Evolutionary conservation across 2,888 invertebrate genomes (phyloP).

Genomic region (Pachycephus smyrnensis): DNA sequence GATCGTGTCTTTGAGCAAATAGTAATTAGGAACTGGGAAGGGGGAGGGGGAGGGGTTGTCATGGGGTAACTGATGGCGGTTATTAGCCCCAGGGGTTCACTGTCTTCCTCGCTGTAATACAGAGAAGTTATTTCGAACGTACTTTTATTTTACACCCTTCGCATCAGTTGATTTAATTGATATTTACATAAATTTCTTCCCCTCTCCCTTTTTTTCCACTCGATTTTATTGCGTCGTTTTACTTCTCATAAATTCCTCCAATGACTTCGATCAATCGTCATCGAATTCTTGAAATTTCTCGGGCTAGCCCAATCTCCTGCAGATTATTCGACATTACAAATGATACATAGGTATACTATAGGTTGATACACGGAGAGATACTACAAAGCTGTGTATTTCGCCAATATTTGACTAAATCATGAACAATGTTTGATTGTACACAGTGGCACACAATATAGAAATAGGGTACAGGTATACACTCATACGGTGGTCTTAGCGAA

Average conservation of each 20-base stretch:
- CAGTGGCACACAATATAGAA: slow-evolving; percentile 39
- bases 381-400: slow-evolving; percentile 66
- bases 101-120: too few species aligned
- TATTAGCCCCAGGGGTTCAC: too few species aligned
- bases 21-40: too few species aligned
- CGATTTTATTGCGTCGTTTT: not conserved
- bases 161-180: too few species aligned
- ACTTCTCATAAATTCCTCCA: too few species aligned
- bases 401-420: slow-evolving; percentile 68
- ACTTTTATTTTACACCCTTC: too few species aligned
- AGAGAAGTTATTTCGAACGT: too few species aligned
- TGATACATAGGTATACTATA: slow-evolving; percentile 29
- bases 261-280: too few species aligned
- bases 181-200: not conserved
- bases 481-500: not conserved
- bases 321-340: slow-evolving; percentile 63
- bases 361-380: slow-evolving; percentile 49
- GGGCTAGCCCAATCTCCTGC: slow-evolving; percentile 35
- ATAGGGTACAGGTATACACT: not conserved
- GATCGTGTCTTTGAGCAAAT: too few species aligned
- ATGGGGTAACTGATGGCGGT: too few species aligned
- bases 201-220: not conserved
- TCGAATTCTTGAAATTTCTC: too few species aligned
- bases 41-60: too few species aligned
- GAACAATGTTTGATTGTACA: slow-evolving; percentile 67